phyloP scores from a whole-genome alignment of 2,113 vertebrate genomes.

The Numida meleagris region DNA sequence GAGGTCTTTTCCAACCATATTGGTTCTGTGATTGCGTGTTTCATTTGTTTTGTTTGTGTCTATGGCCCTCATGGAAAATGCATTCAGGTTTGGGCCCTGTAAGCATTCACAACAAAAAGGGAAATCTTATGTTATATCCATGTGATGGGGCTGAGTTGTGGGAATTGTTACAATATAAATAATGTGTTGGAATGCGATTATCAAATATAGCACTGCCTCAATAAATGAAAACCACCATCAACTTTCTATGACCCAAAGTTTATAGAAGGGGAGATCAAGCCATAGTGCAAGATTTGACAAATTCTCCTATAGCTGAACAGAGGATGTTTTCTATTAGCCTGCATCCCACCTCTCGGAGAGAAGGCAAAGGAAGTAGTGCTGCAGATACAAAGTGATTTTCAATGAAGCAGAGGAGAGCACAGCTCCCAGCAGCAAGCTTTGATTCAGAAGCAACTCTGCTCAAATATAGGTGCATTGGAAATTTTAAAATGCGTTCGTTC shows the following conservation, averaged over 20 bases:
- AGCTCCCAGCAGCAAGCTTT: neutral
- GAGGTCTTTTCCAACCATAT: too few relatives aligned
- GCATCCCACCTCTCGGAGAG: neutral
- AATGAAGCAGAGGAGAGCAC: neutral
- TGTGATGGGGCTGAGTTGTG: neutral
- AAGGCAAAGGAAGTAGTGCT: neutral
- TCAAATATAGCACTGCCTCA: neutral
- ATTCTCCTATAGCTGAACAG: neutral
- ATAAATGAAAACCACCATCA: neutral
- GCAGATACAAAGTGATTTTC: neutral
- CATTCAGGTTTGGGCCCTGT: neutral
- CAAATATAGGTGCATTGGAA: too few relatives aligned
- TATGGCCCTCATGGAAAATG: neutral
- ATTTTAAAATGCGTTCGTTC: neutral
- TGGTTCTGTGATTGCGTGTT: rapidly evolving
- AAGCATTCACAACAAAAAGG: neutral
- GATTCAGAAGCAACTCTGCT: neutral
- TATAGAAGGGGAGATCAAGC: neutral
- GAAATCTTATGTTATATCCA: neutral
- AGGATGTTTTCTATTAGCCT: neutral
- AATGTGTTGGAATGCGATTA: neutral
- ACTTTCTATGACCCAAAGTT: neutral
- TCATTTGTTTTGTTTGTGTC: neutral
- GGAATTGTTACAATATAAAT: slow-evolving; percentile 2
- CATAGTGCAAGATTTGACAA: slow-evolving; percentile 31